A percentile compares a stretch with the other conserved stretches of the same genome.
These are phyloP conservation scores for Bovichtus diacanthus DNA, from an alignment of 2,797 vertebrate genomes.

Conservation along the genomic window DNA sequence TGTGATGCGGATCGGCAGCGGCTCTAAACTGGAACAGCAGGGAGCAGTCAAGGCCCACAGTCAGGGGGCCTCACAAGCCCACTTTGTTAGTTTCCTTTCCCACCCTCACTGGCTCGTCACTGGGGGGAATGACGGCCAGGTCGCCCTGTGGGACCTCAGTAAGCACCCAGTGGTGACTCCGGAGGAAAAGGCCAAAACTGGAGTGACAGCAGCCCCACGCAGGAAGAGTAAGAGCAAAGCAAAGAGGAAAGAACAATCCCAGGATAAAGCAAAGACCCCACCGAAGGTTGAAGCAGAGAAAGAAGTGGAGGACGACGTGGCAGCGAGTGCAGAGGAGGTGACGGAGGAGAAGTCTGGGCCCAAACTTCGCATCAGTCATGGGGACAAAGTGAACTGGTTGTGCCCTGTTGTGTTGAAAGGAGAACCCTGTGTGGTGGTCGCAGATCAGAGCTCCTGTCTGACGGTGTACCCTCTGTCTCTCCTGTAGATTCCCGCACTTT, in stretches of 20 bases:
- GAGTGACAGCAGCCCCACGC: constrained; percentile 35
- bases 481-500: constrained; percentile 46
- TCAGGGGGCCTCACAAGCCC: constrained; percentile 92
- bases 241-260: constrained; percentile 66
- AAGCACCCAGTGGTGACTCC: constrained; percentile 74
- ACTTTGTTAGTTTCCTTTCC: constrained; percentile 87
- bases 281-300: constrained; percentile 28
- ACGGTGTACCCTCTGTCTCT: constrained; percentile 86
- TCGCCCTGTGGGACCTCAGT: constrained; percentile 92
- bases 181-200: constrained; percentile 77
- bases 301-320: constrained; percentile 43
- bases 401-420: constrained; percentile 87
- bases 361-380: constrained; percentile 89
- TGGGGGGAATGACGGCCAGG: constrained; percentile 92
- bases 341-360: constrained; percentile 71
- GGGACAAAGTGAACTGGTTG: constrained; percentile 97
- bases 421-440: constrained; percentile 88
- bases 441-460: constrained; percentile 90
- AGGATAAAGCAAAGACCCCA: constrained; percentile 34
- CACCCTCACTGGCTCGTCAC: constrained; percentile 89
- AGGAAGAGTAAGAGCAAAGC: constrained; percentile 73
- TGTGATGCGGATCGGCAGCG: constrained; percentile 88
- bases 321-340: constrained; percentile 18
- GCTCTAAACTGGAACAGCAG: constrained; percentile 88
- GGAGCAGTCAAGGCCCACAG: constrained; percentile 88